Conservation (phyloP, 2,113 vertebrate genomes). For the Micronycteris hirsuta region DNA sequence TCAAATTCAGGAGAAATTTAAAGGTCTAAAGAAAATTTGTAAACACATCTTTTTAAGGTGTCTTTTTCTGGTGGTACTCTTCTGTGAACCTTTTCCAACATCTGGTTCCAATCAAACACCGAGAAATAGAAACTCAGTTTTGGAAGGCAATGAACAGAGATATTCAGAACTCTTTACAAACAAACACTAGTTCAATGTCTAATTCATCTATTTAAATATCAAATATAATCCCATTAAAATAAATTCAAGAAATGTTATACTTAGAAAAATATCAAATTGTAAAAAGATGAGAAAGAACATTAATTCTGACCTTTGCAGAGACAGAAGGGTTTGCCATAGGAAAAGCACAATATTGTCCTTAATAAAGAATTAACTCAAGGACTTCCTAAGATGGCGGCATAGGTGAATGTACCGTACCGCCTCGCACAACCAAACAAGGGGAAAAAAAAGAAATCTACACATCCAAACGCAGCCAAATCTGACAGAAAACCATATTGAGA, state of each 20-base stretch:
- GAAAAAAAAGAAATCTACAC: too few species aligned
- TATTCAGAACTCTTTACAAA: not conserved
- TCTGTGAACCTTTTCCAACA: not conserved
- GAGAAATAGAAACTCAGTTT: not conserved
- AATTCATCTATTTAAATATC: conserved; percentile 4
- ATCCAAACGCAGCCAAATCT: too few species aligned
- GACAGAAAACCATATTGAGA: too few species aligned
- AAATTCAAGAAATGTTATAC: not conserved
- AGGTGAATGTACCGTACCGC: too few species aligned
- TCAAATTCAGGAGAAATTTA: not conserved
- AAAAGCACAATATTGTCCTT: not conserved
- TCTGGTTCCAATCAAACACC: not conserved
- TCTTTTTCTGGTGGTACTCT: not conserved
- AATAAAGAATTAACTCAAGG: conserved; percentile 18
- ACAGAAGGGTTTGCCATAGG: not conserved
- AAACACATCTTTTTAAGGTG: not conserved
- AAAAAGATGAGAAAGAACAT: not conserved
- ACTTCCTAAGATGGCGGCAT: too few species aligned
- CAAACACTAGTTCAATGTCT: not conserved
- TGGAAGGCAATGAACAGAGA: not conserved
- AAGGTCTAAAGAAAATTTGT: not conserved
- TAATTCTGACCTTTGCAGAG: not conserved
- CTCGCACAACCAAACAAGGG: too few species aligned
- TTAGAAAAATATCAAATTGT: conserved; percentile 9
- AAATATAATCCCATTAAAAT: not conserved